Conservation (phyloP, 2,888 invertebrate species). For the Dicranocentrus wangi region DNA sequence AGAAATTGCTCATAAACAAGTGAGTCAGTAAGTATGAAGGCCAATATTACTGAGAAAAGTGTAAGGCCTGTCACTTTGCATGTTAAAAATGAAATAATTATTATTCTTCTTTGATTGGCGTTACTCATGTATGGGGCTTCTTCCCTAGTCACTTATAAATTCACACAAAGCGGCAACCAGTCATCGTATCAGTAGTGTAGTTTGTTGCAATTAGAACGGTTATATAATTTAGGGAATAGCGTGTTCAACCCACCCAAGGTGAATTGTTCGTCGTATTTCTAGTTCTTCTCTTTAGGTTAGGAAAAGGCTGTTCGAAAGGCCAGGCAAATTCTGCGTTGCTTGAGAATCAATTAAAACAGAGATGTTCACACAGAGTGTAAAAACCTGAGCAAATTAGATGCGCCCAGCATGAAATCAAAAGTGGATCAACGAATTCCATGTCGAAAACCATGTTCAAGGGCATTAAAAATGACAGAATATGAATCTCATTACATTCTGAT, state of each 20-base stretch:
- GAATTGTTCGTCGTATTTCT: slow-evolving; percentile 40
- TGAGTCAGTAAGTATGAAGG: slow-evolving; percentile 32
- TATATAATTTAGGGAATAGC: slow-evolving; percentile 15
- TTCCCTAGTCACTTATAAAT: slow-evolving; percentile 6
- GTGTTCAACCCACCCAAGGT: slow-evolving; percentile 20
- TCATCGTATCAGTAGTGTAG: neutral
- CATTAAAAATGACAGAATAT: slow-evolving; percentile 57
- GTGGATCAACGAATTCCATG: slow-evolving; percentile 46
- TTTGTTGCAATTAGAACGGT: too few relatives aligned
- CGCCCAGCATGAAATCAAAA: slow-evolving; percentile 49
- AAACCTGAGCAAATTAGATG: slow-evolving; percentile 20
- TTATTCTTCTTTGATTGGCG: slow-evolving; percentile 33
- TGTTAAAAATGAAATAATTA: slow-evolving; percentile 51
- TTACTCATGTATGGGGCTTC: slow-evolving; percentile 6
- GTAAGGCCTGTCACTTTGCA: slow-evolving; percentile 47
- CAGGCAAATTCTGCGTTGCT: too few relatives aligned
- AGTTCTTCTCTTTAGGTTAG: neutral
- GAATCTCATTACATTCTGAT: slow-evolving; percentile 53
- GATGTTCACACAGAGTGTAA: slow-evolving; percentile 40
- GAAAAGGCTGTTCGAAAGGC: neutral
- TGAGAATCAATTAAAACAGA: slow-evolving; percentile 46
- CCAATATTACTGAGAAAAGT: slow-evolving; percentile 27
- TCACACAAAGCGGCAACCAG: slow-evolving; percentile 16
- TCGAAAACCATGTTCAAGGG: slow-evolving; percentile 55
- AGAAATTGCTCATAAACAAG: slow-evolving; percentile 24